Evolutionary conservation across 2,113 vertebrate genomes (phyloP), one percentile per base, ranked within the genome.

Genomic region (Ivindomyrus marchei): DNA sequence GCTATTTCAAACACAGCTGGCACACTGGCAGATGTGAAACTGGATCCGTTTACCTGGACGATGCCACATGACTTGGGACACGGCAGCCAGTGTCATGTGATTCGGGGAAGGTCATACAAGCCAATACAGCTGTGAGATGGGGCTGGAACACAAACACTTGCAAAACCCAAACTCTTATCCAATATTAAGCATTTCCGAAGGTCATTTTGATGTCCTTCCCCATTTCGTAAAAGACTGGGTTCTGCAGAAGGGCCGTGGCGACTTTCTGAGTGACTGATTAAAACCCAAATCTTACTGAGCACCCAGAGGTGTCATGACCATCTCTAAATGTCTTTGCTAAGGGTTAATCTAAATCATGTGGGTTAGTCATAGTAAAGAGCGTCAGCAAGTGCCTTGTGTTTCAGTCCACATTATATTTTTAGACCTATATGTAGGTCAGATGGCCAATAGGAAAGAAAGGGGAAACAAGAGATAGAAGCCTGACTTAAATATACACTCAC

Each of bases 341-440:
- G 93, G 94, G 94, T 95, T 91, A 70, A 77, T 83, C 52, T 87
- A 80, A 80, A 70, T 49, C 77, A 31, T 42, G 84, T 90, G 39
- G 77, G 89, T 92, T 88, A 88, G 89, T 88, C 39, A 90, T 88
- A 92, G 88, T 87, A 53, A 70, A 42, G 49, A 19, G 19, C 52
- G 19, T 80, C 88, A 77, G 9, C 88, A 47, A n/a, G 89, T 90
- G 74, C 84, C 58, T 77, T n/a, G 10, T 85, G 42, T 52, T 89
- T 85, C 90, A 88, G 88, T 49, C 90, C 87, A 89, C 88, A 90
- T 93, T 89, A 91, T 94, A 93, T 94, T 94, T 95, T 93, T 91
- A 93, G 92, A 90, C 0, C 21, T 42, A 39, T 42, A 80, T 80
- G 74, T 87, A 88, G 88, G 91, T 92, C 49, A 83, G 0, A 8